A percentile compares a stretch with the other conserved stretches of the same genome.
These are phyloP conservation scores for Macroteleia sp. DNA, from an alignment of 2,888 invertebrate species.

Conservation along the genomic window DNA sequence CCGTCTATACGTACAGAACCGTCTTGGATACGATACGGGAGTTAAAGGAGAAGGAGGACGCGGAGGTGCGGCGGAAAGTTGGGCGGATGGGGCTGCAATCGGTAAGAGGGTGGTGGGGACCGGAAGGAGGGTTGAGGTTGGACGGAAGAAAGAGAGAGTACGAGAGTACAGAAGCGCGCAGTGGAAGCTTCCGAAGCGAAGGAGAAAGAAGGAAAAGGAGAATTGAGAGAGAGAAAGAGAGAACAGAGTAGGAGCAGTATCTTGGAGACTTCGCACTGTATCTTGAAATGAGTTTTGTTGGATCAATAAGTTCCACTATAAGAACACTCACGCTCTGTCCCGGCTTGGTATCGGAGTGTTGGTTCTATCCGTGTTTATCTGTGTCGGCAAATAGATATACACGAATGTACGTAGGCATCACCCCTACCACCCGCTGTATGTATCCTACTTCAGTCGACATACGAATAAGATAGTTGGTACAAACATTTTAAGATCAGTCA, in stretches of 20 bases:
- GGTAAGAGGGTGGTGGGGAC: conserved; percentile 69
- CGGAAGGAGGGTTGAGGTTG: conserved; percentile 68
- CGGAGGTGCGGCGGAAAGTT: conserved; percentile 67
- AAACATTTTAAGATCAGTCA: conserved; percentile 81
- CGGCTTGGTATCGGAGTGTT: conserved; percentile 77
- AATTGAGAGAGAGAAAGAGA: conserved; percentile 71
- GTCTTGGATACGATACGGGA: conserved; percentile 79
- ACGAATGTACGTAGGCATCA: conserved; percentile 77
- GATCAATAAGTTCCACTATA: conserved; percentile 85
- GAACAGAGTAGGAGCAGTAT: conserved; percentile 80
- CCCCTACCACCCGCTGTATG: conserved; percentile 68
- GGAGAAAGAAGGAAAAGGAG: conserved; percentile 63
- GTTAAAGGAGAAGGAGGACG: conserved; percentile 67
- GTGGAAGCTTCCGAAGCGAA: conserved; percentile 65
- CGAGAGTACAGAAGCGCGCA: conserved; percentile 61
- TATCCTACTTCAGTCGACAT: conserved; percentile 71
- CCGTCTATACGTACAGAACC: conserved; percentile 70
- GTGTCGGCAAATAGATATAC: conserved; percentile 83
- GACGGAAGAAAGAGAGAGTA: conserved; percentile 69
- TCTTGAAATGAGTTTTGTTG: conserved; percentile 85
- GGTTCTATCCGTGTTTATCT: conserved; percentile 82
- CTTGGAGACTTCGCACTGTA: conserved; percentile 84
- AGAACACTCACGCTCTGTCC: conserved; percentile 83
- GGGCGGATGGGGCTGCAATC: conserved; percentile 72
- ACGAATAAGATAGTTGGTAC: conserved; percentile 78